These are phyloP conservation scores for Lepidocyrtinus sp. DNA, from an alignment of 2,888 invertebrate species.

Conservation along the genomic window DNA sequence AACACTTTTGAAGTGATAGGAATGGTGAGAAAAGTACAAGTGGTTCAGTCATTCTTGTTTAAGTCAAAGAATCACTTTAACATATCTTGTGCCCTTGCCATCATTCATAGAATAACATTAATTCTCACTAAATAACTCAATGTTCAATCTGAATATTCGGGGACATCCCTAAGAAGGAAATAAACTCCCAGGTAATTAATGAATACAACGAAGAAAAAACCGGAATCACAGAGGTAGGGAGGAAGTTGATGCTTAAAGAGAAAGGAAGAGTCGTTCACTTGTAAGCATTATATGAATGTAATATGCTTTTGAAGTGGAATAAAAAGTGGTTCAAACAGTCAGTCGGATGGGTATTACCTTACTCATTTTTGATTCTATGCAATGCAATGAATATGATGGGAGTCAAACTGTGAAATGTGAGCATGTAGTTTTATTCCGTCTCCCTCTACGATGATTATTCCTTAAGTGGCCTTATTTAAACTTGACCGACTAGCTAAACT, in stretches of 20 bases:
- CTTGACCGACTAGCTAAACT: conserved; percentile 27
- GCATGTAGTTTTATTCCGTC: neutral
- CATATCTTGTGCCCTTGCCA: neutral
- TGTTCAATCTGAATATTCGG: no score
- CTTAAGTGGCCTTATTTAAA: conserved; percentile 20
- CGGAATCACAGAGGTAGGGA: conserved; percentile 20
- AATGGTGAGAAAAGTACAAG: conserved; percentile 12
- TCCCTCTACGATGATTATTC: neutral
- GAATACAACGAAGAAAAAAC: conserved; percentile 8
- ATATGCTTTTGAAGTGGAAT: neutral
- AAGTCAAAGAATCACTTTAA: conserved; percentile 30
- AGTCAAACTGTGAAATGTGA: conserved; percentile 45
- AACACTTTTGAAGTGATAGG: neutral
- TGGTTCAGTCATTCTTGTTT: conserved; percentile 3
- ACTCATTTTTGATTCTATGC: no score
- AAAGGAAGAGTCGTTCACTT: no score
- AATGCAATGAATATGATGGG: conserved; percentile 17
- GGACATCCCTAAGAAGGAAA: no score
- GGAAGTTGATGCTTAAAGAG: conserved; percentile 30
- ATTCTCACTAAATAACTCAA: no score
- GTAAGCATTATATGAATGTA: no score
- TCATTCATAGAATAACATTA: no score
- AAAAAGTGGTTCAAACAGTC: neutral
- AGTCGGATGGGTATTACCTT: neutral
- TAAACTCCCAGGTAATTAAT: no score